Conservation (phyloP, 1,140 invertebrate species). For the Atta colombica region DNA sequence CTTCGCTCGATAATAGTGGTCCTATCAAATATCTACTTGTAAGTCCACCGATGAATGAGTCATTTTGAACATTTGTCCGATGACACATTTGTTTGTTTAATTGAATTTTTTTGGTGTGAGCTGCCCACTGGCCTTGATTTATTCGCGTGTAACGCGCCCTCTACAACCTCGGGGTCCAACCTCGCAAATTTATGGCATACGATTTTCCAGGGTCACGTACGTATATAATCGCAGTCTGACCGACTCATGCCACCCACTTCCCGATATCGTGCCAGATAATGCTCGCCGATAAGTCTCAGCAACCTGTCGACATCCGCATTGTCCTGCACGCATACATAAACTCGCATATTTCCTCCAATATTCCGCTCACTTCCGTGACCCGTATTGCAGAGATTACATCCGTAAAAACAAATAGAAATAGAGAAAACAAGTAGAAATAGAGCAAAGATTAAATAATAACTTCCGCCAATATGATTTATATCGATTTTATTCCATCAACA, state of each 20-base stretch:
- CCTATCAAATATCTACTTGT: neutral
- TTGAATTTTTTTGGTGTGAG: conserved; percentile 51
- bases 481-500: neutral
- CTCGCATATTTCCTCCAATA: conserved; percentile 2
- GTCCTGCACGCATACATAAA: neutral
- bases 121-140: conserved; percentile 38
- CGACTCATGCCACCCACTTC: conserved; percentile 15
- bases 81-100: conserved; percentile 48
- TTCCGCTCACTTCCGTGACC: neutral
- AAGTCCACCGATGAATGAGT: neutral
- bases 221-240: conserved; percentile 37
- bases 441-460: neutral
- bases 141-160: conserved; percentile 29
- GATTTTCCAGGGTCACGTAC: conserved; percentile 41
- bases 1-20: conserved; percentile 1
- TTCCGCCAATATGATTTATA: neutral
- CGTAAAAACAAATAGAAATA: neutral
- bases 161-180: neutral
- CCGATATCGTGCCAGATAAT: conserved; percentile 44
- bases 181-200: conserved; percentile 54
- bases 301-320: conserved; percentile 13
- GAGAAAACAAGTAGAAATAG: neutral
- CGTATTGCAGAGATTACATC: neutral
- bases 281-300: conserved; percentile 29
- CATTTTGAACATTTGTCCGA: conserved; percentile 1